A percentile compares a stretch with the other conserved stretches of the same genome.
These are phyloP conservation scores for Thripadectes ignobilis DNA, from an alignment of 2,797 vertebrate genomes.

Conservation along the genomic window DNA sequence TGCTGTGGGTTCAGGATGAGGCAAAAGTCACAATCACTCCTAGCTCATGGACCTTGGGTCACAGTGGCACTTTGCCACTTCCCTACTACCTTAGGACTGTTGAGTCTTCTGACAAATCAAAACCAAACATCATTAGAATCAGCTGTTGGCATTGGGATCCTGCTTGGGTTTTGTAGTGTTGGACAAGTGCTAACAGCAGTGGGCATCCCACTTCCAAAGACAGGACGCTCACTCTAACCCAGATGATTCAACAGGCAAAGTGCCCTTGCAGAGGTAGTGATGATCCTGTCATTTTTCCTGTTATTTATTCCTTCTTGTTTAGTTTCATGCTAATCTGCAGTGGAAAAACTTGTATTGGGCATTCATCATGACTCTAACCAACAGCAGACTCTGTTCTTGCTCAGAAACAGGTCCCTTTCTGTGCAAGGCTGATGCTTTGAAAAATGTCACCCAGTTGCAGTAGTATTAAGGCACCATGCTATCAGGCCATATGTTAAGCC, in stretches of 20 bases:
- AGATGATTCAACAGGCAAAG: not conserved
- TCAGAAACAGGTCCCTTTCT: not conserved
- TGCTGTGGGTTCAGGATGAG: not conserved
- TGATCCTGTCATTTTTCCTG: not conserved
- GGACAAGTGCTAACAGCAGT: not conserved
- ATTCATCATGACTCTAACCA: not conserved
- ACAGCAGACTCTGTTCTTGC: not conserved
- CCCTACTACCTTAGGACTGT: not conserved
- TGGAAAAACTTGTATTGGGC: not conserved
- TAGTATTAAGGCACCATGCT: not conserved
- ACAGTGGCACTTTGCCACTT: not conserved
- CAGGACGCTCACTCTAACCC: not conserved
- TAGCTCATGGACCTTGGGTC: not conserved
- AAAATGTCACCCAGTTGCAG: not conserved
- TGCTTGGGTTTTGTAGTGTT: not conserved
- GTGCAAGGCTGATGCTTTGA: not conserved
- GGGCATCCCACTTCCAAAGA: not conserved
- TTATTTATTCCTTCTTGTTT: not conserved
- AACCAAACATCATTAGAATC: not conserved
- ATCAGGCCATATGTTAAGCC: not conserved
- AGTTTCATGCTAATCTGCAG: not conserved
- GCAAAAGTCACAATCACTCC: not conserved
- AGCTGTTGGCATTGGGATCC: not conserved
- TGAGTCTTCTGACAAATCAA: not conserved
- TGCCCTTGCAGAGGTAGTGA: not conserved